Evolutionary conservation across 2,797 vertebrate species (phyloP).

Genomic region (Adrianichthys oophorus): DNA sequence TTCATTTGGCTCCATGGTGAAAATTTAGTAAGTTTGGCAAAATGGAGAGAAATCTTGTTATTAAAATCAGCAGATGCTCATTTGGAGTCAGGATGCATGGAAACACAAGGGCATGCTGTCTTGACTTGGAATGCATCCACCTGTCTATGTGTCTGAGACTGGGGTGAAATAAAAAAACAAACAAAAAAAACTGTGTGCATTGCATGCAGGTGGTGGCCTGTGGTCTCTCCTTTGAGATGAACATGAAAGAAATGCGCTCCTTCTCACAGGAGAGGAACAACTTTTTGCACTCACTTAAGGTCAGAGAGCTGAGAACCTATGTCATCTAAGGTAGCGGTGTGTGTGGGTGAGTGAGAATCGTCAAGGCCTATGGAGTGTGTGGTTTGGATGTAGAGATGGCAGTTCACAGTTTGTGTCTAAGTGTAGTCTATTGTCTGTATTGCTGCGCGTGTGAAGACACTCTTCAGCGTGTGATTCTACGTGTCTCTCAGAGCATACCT

Average conservation of each 20-base stretch:
- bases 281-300: conserved; percentile 16
- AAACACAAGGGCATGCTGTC: conserved; percentile 35
- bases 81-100: conserved; percentile 39
- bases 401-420: conserved; percentile 25
- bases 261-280: conserved; percentile 21
- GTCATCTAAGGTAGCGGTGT: conserved; percentile 25
- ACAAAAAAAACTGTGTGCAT: conserved; percentile 12
- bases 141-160: conserved; percentile 26
- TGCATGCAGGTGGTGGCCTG: conserved; percentile 29
- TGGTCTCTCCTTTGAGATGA: conserved; percentile 43
- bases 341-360: conserved; percentile 53
- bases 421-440: conserved; percentile 11
- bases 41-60: conserved; percentile 77
- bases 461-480: conserved; percentile 22
- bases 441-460: conserved; percentile 30
- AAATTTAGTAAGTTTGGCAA: conserved; percentile 39
- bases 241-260: conserved; percentile 33
- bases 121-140: conserved; percentile 44
- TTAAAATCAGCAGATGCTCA: conserved; percentile 85
- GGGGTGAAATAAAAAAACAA: conserved; percentile 3
- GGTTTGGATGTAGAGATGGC: conserved; percentile 49
- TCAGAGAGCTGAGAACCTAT: conserved; percentile 45
- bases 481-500: conserved; percentile 40
- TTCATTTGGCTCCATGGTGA: conserved; percentile 35
- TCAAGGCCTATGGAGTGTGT: conserved; percentile 32